Conservation (phyloP, 2,797 vertebrate genomes). For the Natrix natrix region DNA sequence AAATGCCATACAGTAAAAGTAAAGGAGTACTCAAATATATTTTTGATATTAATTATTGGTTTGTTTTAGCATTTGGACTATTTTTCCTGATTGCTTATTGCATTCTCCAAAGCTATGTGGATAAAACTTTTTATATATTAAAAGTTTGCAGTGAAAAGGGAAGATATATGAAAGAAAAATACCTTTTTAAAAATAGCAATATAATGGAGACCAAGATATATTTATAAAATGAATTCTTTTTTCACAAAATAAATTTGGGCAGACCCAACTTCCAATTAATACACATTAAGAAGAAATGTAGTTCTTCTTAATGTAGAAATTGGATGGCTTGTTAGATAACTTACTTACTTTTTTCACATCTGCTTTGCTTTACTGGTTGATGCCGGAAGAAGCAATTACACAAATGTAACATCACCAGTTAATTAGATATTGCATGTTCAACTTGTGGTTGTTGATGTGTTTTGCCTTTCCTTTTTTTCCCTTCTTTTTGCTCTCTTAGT, state of each 20-base stretch:
- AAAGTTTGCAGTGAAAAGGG: not conserved
- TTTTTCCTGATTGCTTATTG: not conserved
- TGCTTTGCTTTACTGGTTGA: not conserved
- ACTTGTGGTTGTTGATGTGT: not conserved
- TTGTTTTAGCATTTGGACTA: not conserved
- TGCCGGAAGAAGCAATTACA: not conserved
- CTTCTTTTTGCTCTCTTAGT: not conserved
- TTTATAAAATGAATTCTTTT: not conserved
- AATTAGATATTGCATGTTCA: not conserved
- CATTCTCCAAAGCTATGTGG: not conserved
- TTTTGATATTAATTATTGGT: not conserved
- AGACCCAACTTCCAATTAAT: not conserved
- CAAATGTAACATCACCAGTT: not conserved
- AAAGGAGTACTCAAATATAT: not conserved
- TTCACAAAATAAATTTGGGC: not conserved
- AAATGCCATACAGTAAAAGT: not conserved
- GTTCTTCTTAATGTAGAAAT: too few relatives aligned
- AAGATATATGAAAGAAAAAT: not conserved
- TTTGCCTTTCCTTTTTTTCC: not conserved
- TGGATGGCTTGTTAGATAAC: not conserved
- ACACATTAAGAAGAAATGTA: not conserved
- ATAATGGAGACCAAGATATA: not conserved
- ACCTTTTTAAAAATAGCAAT: not conserved
- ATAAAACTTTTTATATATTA: not conserved
- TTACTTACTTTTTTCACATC: not conserved